Conservation (phyloP, 2,113 vertebrate species). For the Rhabdomys dilectus region DNA sequence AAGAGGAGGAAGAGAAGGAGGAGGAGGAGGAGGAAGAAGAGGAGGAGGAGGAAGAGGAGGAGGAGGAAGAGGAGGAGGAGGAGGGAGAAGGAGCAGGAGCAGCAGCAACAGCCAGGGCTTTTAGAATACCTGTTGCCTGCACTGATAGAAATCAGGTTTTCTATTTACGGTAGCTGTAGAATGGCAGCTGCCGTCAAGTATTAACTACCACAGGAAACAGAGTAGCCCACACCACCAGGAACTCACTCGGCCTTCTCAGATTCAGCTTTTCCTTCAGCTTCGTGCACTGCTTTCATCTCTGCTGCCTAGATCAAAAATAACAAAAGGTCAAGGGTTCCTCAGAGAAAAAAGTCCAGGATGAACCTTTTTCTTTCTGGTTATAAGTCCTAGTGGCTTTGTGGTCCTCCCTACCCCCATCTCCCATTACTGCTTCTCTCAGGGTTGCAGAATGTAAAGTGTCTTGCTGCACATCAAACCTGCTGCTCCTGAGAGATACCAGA, state of each 20-base stretch:
- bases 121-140: not conserved
- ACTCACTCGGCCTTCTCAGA: conserved; percentile 98
- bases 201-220: not conserved
- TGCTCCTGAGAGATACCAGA: not conserved
- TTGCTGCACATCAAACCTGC: not conserved
- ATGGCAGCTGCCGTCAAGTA: conserved; percentile 27
- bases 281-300: conserved; percentile 88
- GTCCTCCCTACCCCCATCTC: not conserved
- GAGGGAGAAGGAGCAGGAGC: too few species aligned
- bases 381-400: not conserved
- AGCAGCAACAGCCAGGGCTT: not conserved
- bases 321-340: conserved; percentile 48
- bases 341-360: not conserved
- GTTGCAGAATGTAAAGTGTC: not conserved
- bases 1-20: too few species aligned
- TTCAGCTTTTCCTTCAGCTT: conserved; percentile 91
- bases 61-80: too few species aligned
- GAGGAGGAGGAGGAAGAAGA: too few species aligned
- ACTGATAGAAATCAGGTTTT: not conserved
- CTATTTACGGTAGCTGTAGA: not conserved
- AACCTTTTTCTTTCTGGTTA: not conserved
- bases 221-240: not conserved
- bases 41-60: too few species aligned
- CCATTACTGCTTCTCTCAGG: not conserved
- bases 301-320: conserved; percentile 85